A percentile compares a stretch with the other conserved stretches of the same genome.
Evolutionary conservation across 2,888 invertebrate species (phyloP).

Genomic region (Andrena marginata): DNA sequence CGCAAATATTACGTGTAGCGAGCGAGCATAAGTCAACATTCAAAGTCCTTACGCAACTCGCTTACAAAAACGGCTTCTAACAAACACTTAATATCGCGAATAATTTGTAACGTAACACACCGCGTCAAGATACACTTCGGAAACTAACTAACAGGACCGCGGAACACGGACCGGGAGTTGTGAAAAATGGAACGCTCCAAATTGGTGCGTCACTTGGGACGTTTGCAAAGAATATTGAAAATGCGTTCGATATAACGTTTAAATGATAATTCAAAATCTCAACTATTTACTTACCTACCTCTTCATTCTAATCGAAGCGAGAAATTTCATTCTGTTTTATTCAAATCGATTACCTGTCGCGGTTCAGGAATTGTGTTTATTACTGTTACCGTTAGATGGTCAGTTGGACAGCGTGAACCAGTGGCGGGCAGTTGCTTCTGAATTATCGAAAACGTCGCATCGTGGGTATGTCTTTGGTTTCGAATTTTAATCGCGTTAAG

Average conservation of each 20-base stretch:
- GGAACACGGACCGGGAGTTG: slow-evolving; percentile 7
- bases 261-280: too few species aligned
- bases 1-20: slow-evolving; percentile 40
- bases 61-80: slow-evolving; percentile 1
- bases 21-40: slow-evolving; percentile 30
- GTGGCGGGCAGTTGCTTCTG: not conserved
- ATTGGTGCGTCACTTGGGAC: not conserved
- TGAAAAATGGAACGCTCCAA: slow-evolving; percentile 18
- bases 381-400: not conserved
- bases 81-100: slow-evolving; percentile 3
- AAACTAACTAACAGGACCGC: not conserved
- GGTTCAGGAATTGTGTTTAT: not conserved
- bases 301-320: not conserved
- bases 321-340: not conserved
- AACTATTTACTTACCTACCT: too few species aligned
- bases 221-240: not conserved
- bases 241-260: too few species aligned
- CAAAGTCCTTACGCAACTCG: slow-evolving; percentile 26
- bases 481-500: not conserved
- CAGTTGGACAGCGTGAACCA: not conserved
- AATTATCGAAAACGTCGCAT: not conserved
- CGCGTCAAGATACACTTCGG: not conserved
- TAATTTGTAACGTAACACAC: not conserved
- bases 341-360: not conserved
- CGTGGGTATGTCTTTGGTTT: not conserved